Evolutionary conservation across 2,797 vertebrate genomes (phyloP).

Genomic region (Coendou prehensilis): DNA sequence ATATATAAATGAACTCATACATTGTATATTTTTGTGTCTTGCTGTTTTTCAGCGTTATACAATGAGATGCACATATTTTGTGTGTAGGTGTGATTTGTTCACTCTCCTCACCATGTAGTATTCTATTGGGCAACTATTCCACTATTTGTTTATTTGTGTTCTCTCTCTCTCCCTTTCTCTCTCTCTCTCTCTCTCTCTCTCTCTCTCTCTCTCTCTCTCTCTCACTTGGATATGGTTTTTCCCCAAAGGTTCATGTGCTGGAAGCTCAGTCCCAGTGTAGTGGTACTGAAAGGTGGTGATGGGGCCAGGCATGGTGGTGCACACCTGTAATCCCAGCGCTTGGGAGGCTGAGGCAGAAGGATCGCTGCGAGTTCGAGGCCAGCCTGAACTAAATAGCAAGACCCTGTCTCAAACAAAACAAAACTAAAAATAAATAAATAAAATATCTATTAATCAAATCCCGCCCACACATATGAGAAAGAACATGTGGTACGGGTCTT

Average conservation of each 20-base stretch:
- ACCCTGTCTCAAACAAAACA: neutral
- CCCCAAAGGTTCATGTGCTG: neutral
- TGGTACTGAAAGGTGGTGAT: neutral
- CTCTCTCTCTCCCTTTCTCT: neutral
- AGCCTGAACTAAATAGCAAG: neutral
- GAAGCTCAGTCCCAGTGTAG: neutral
- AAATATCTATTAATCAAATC: slow-evolving; percentile 63
- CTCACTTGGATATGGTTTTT: neutral
- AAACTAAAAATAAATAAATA: neutral
- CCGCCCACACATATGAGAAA: neutral
- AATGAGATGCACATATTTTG: neutral
- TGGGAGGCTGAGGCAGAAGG: too few relatives aligned
- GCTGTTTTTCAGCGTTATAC: neutral
- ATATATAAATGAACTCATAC: neutral
- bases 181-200: neutral
- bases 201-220: neutral
- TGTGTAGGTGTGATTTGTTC: neutral
- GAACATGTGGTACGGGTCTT: neutral
- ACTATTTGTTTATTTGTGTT: neutral
- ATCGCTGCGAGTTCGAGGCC: too few relatives aligned
- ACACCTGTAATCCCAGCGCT: neutral
- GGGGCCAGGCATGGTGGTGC: neutral
- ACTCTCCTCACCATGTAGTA: neutral
- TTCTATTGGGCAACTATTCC: neutral
- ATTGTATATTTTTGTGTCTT: neutral